Evolutionary conservation across 2,113 vertebrate genomes (phyloP), one percentile per base, ranked within the genome.

Genomic region (Sander vitreus): DNA sequence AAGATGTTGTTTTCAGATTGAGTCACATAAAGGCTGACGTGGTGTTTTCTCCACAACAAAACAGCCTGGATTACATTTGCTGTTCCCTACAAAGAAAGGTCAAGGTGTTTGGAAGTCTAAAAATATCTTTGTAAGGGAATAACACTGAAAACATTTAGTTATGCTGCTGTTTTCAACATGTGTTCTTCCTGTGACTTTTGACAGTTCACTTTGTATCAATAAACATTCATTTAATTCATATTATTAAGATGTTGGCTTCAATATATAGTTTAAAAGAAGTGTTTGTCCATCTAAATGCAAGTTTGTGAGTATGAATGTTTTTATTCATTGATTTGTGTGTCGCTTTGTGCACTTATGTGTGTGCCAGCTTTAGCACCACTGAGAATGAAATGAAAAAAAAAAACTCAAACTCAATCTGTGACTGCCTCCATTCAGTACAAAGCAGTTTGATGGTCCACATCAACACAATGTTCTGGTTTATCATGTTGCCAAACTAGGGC

Each of bases 11-110:
- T 60, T 59, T 64, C 73, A 51, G 50, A 50, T 73, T 16, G 27
- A 27, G 33, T 71, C 23, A 39, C 48, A 68, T 21, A 21, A 62
- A 25, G 50, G 36, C 19, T 30, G 53, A 18, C 33, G 33, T 68
- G 76, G 65, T 78, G 63, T 78, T 64, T 77, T 57, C 65, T 12
- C 48, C 67, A 73, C 54, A 57, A 78, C 77, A 79, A 74, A 79
- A 88, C 14, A 66, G 58, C 84, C 82, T 81, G 80, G 79, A 81
- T 87, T 59, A 64, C 53, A 83, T 86, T 76, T 88, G 77, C 60
- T 81, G 60, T 71, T 83, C 76, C 64, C 66, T 58, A 13, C 21
- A 57, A 63, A 43, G 48, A 62, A 57, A 60, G 36, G 18, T 68
- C 33, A 53, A 45, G 33, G 30, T 69, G 55, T 76, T 71, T 59